phyloP scores from a whole-genome alignment of 1,140 invertebrate species.

The Aphelinus atriplicis region DNA sequence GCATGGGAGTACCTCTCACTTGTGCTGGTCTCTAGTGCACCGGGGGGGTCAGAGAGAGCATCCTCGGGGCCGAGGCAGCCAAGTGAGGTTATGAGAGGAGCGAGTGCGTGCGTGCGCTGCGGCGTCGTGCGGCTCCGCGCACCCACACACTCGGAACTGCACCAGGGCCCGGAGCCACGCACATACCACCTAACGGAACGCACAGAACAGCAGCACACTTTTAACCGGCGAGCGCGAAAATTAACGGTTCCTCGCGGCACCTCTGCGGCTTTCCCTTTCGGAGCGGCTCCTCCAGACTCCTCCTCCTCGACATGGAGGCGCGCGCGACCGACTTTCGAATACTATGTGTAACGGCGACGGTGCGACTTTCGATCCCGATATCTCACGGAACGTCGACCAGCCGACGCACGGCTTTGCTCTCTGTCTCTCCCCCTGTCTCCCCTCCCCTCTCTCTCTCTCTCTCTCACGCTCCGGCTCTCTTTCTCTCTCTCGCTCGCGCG shows the following conservation, averaged over 20 bases:
- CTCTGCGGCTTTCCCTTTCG: constrained; percentile 9
- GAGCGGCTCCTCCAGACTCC: constrained; percentile 6
- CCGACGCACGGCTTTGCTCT: too few relatives aligned
- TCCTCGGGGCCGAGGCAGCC: too few relatives aligned
- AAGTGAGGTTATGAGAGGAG: too few relatives aligned
- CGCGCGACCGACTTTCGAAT: constrained; percentile 32
- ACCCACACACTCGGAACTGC: too few relatives aligned
- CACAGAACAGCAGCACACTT: constrained; percentile 16
- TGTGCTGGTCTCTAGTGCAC: too few relatives aligned
- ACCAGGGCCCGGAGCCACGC: too few relatives aligned
- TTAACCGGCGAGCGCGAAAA: constrained; percentile 53
- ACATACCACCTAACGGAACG: too few relatives aligned
- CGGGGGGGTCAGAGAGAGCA: too few relatives aligned
- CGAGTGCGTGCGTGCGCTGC: neutral
- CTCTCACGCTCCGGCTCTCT: neutral
- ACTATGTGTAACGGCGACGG: constrained; percentile 8
- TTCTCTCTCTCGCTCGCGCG: neutral
- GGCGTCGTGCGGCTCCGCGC: neutral
- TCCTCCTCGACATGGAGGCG: constrained; percentile 24
- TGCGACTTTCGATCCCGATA: constrained; percentile 12
- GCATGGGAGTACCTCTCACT: too few relatives aligned
- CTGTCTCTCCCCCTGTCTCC: neutral
- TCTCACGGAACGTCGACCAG: neutral
- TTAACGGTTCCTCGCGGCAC: constrained; percentile 45
- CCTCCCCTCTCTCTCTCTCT: constrained; percentile 10